Conservation (phyloP, 2,888 invertebrate genomes). For the Eilema griseolum region DNA sequence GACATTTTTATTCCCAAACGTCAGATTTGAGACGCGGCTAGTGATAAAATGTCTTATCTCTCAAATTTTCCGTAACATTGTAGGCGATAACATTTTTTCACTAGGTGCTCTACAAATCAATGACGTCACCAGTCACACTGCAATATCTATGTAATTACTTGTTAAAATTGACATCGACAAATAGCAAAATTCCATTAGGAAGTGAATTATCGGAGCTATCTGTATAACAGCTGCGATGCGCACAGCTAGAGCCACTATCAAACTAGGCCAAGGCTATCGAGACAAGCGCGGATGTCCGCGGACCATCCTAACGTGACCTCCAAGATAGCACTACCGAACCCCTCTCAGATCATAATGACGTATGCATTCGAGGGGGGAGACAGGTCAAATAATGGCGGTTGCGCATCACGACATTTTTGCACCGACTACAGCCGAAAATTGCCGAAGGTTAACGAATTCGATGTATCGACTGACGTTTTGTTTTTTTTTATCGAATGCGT, state of each 20-base stretch:
- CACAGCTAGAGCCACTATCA: constrained; percentile 67
- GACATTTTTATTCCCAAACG: not conserved
- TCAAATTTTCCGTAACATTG: not conserved
- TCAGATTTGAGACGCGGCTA: not conserved
- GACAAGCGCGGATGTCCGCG: constrained; percentile 54
- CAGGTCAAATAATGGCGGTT: constrained; percentile 55
- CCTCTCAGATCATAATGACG: constrained; percentile 40
- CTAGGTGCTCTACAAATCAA: not conserved
- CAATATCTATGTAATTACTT: constrained; percentile 21
- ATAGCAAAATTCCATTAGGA: constrained; percentile 64
- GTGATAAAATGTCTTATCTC: not conserved
- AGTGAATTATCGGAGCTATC: constrained; percentile 69
- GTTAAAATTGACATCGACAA: constrained; percentile 34
- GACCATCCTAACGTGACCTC: constrained; percentile 66
- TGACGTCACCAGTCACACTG: constrained; percentile 29
- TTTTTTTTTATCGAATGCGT: constrained; percentile 40
- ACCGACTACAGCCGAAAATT: constrained; percentile 64
- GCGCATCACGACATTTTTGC: constrained; percentile 53
- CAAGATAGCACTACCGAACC: constrained; percentile 54
- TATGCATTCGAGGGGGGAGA: constrained; percentile 44
- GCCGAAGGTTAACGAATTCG: constrained; percentile 59
- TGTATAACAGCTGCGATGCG: constrained; percentile 60
- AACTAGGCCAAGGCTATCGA: constrained; percentile 78
- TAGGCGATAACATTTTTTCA: not conserved
- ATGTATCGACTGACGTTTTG: constrained; percentile 49